phyloP scores from a whole-genome alignment of 2,888 invertebrate species.

The Erebia ligea region DNA sequence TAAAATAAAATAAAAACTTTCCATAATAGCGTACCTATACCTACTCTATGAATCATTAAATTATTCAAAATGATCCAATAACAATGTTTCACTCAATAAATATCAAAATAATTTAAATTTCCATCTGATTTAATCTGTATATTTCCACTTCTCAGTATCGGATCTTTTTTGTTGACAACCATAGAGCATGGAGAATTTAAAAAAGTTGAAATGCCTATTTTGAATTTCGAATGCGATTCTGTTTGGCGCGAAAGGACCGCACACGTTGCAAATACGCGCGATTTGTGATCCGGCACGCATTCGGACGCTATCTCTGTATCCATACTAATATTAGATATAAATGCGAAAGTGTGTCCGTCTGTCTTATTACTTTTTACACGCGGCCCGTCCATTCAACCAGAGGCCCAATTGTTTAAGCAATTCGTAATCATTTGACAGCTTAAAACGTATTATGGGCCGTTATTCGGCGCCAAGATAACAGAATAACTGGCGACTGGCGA shows the following conservation, averaged over 20 bases:
- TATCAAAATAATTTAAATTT: slow-evolving; percentile 13
- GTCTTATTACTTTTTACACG: not conserved
- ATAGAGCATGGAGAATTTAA: slow-evolving; percentile 44
- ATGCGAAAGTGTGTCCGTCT: no score
- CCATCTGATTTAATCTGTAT: slow-evolving; percentile 17
- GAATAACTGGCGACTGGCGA: no score
- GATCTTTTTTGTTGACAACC: slow-evolving; percentile 32
- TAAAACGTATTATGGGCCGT: no score
- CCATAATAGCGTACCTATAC: no score
- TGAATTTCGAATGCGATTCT: slow-evolving; percentile 58
- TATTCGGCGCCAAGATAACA: no score
- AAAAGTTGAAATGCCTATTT: slow-evolving; percentile 48
- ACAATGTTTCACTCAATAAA: not conserved
- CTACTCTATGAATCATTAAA: no score
- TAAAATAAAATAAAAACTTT: no score
- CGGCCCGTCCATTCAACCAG: no score
- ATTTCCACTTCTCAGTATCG: slow-evolving; percentile 15
- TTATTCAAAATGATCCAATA: not conserved
- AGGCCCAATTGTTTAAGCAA: no score
- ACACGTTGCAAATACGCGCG: slow-evolving; percentile 65
- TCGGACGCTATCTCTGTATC: slow-evolving; percentile 2
- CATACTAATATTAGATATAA: no score
- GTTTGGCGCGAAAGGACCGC: slow-evolving; percentile 63
- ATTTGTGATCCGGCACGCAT: slow-evolving; percentile 57
- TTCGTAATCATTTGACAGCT: no score